Evolutionary conservation across 2,888 invertebrate genomes (phyloP).

Genomic region (Phytoseiulus persimilis): DNA sequence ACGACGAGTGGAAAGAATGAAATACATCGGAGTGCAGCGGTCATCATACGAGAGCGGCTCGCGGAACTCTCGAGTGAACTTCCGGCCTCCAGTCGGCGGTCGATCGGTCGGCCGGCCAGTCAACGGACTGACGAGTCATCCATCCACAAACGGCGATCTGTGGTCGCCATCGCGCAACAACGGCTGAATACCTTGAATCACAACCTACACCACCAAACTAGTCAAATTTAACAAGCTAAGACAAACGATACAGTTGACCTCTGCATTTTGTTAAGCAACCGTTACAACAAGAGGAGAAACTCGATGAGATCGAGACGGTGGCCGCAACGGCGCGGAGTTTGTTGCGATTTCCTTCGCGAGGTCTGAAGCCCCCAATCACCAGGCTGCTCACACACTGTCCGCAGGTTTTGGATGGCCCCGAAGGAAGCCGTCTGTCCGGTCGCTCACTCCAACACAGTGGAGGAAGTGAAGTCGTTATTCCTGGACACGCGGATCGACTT

Average conservation of each 20-base stretch:
- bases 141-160: neutral
- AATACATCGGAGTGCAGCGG: neutral
- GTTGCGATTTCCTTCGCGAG: neutral
- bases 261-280: slow-evolving; percentile 10
- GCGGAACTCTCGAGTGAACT: neutral
- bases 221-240: neutral
- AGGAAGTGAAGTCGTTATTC: neutral
- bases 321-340: neutral
- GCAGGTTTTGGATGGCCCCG: neutral
- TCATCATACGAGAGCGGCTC: neutral
- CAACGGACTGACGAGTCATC: neutral
- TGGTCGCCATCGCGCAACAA: neutral
- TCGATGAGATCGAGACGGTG: slow-evolving; percentile 26
- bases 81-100: neutral
- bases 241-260: slow-evolving; percentile 21
- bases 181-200: neutral
- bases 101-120: neutral
- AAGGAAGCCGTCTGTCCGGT: neutral
- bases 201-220: neutral
- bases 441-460: neutral
- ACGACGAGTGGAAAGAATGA: neutral
- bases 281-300: neutral
- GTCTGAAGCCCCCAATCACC: neutral
- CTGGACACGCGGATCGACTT: neutral
- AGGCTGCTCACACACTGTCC: neutral